Evolutionary conservation across 92 coral and sea anemone species (phyloP).

Genomic region (Epizoanthus ramosus): DNA sequence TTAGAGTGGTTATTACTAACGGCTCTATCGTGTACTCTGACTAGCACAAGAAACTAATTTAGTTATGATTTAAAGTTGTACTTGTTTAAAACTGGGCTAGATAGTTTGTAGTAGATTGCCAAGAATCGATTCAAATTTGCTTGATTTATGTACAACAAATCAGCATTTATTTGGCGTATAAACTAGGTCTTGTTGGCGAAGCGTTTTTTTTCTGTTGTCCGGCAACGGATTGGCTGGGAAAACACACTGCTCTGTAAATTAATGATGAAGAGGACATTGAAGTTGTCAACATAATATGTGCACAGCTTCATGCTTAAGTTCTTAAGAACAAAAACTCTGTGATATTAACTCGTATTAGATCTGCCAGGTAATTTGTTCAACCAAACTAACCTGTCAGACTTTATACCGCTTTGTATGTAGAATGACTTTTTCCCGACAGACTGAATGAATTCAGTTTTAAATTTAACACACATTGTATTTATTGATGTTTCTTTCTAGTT

Average conservation of each 20-base stretch:
- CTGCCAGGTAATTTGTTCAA: constrained; percentile 27
- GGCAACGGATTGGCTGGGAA: constrained; percentile 24
- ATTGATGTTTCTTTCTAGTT: too few species aligned
- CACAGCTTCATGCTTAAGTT: constrained; percentile 38
- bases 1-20: too few species aligned
- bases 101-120: too few species aligned
- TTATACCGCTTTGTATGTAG: constrained; percentile 1
- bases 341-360: constrained; percentile 43
- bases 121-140: too few species aligned
- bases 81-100: too few species aligned
- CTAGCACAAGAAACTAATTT: too few species aligned
- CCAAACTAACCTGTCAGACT: constrained; percentile 27
- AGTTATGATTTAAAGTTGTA: too few species aligned
- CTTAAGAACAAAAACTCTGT: constrained; percentile 32
- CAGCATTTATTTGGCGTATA: too few species aligned
- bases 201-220: not conserved
- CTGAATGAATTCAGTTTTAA: not conserved
- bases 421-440: not conserved
- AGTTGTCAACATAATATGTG: constrained; percentile 27
- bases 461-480: not conserved
- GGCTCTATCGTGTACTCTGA: too few species aligned
- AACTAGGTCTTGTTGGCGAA: not conserved
- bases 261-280: constrained; percentile 2
- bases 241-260: constrained; percentile 17
- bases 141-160: too few species aligned